phyloP scores from a whole-genome alignment of 2,888 invertebrate genomes.

The Caenorhabditis doughertyi region DNA sequence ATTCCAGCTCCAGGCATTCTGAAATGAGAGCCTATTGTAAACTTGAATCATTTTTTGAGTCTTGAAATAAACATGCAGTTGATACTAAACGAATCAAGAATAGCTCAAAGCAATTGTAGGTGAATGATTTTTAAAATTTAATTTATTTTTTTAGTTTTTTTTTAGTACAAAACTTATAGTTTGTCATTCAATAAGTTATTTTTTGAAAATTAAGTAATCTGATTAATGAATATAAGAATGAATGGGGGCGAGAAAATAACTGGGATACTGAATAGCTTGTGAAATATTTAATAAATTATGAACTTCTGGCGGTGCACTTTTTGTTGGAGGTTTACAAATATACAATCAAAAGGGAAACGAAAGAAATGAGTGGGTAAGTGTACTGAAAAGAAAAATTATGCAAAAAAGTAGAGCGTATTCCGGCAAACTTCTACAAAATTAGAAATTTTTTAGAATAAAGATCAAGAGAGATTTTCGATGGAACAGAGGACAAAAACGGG shows the following conservation, averaged over 20 bases:
- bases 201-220: conserved; percentile 3
- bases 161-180: not conserved
- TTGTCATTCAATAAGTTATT: conserved; percentile 28
- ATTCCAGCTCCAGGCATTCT: conserved; percentile 39
- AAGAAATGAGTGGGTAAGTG: conserved; percentile 10
- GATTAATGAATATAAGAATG: not conserved
- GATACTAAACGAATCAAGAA: conserved; percentile 40
- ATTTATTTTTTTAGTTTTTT: conserved; percentile 30
- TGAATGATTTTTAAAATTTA: not conserved
- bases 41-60: not conserved
- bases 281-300: conserved; percentile 37
- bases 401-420: conserved; percentile 10
- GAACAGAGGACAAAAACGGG: conserved; percentile 31
- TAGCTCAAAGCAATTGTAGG: not conserved
- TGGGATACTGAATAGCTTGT: conserved; percentile 23
- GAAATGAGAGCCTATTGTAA: not conserved
- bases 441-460: conserved; percentile 28
- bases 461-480: conserved; percentile 52
- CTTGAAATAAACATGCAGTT: conserved; percentile 35
- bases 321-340: conserved; percentile 25
- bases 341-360: conserved; percentile 31
- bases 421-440: conserved; percentile 15
- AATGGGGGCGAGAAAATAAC: conserved; percentile 13
- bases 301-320: conserved; percentile 21
- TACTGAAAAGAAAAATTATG: conserved; percentile 32